These are phyloP conservation scores for Drosophila gaucha DNA, from an alignment of 2,888 invertebrate genomes.

Conservation along the genomic window DNA sequence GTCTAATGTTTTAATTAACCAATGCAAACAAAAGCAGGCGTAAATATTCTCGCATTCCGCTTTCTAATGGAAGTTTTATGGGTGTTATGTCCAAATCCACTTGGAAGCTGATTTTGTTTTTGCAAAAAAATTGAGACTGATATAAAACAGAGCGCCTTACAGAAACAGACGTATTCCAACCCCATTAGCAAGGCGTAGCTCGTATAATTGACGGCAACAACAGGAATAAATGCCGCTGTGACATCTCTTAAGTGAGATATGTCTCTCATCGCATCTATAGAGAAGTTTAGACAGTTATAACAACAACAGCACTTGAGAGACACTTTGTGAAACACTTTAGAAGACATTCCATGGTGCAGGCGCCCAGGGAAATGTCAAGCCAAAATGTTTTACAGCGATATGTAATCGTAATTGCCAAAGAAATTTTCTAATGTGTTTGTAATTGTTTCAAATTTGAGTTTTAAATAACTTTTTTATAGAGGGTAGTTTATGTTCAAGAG, in stretches of 20 bases:
- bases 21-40: constrained; percentile 15
- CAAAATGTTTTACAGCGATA: constrained; percentile 21
- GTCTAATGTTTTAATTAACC: constrained; percentile 57
- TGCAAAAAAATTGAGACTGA: constrained; percentile 28
- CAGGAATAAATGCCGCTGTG: constrained; percentile 33
- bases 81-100: constrained; percentile 6
- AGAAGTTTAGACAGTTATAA: constrained; percentile 37
- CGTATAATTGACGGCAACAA: constrained; percentile 47
- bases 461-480: constrained; percentile 40
- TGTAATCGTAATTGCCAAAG: constrained; percentile 18
- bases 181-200: constrained; percentile 1
- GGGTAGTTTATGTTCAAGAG: constrained; percentile 5
- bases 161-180: constrained; percentile 1
- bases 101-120: constrained; percentile 13
- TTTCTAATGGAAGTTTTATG: constrained; percentile 22
- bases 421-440: constrained; percentile 26
- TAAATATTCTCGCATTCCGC: background rate
- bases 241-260: constrained; percentile 47
- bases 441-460: constrained; percentile 51
- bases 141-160: constrained; percentile 12
- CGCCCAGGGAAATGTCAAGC: constrained; percentile 50
- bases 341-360: constrained; percentile 28
- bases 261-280: constrained; percentile 22
- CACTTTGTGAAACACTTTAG: constrained; percentile 43
- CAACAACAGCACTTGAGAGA: constrained; percentile 37